Evolutionary conservation across 2,888 invertebrate genomes (phyloP).

Genomic region (Gibbula magus): DNA sequence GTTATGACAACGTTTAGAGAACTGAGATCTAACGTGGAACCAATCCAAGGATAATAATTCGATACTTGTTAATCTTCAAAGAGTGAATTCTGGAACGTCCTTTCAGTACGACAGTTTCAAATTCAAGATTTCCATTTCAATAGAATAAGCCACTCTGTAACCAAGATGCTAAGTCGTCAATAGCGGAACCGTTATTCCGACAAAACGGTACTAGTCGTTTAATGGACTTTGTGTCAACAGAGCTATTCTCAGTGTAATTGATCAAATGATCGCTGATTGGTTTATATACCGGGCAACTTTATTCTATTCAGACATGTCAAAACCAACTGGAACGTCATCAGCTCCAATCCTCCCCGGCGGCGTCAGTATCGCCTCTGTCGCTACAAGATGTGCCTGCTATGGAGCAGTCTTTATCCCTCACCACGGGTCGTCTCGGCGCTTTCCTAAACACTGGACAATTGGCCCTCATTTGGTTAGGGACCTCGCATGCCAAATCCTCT

Average conservation of each 20-base stretch:
- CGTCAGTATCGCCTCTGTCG: neutral
- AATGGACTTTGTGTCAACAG: neutral
- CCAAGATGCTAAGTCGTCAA: no score
- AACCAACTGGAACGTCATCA: slow-evolving; percentile 10
- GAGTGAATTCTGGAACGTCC: no score
- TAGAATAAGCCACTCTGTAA: no score
- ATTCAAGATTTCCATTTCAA: no score
- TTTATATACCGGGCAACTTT: slow-evolving; percentile 15
- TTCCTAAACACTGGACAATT: slow-evolving; percentile 16
- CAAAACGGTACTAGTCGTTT: neutral
- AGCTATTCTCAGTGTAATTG: slow-evolving; percentile 5
- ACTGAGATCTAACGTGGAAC: no score
- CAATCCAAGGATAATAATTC: no score
- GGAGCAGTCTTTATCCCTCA: slow-evolving; percentile 9
- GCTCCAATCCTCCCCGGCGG: slow-evolving; percentile 14
- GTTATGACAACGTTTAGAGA: no score
- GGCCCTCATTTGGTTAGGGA: neutral
- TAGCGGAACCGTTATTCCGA: no score
- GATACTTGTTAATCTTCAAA: no score
- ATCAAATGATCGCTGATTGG: neutral
- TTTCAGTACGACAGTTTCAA: no score
- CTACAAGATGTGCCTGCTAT: neutral
- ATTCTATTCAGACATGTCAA: neutral
- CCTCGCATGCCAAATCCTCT: slow-evolving; percentile 5
- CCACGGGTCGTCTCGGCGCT: neutral